These are phyloP conservation scores for Albula goreensis DNA, from an alignment of 2,113 vertebrate species.

Conservation along the genomic window DNA sequence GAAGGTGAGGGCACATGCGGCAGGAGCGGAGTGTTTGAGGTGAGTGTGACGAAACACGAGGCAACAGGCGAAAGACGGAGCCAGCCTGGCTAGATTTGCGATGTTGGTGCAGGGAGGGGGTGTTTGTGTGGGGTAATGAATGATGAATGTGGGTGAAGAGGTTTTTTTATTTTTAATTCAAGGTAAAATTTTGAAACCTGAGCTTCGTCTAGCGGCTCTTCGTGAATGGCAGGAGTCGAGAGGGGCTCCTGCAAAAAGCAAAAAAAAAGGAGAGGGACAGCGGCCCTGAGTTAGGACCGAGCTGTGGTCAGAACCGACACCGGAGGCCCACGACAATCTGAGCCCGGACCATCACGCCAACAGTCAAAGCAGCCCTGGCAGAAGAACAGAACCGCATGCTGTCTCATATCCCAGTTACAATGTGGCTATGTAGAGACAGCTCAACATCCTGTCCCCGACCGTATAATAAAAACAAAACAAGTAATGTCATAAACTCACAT, in stretches of 20 bases:
- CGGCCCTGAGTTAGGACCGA: conserved; percentile 49
- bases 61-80: background rate
- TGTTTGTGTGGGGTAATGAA: background rate
- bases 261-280: conserved; percentile 58
- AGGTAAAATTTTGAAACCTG: conserved; percentile 68
- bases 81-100: background rate
- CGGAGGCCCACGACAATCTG: background rate
- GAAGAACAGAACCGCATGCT: conserved; percentile 22
- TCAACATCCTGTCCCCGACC: conserved; percentile 5
- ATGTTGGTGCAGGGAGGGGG: background rate
- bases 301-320: background rate
- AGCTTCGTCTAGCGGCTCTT: conserved; percentile 69
- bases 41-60: background rate
- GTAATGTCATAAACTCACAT: background rate
- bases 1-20: background rate
- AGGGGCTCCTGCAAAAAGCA: conserved; percentile 69
- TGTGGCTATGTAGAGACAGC: background rate
- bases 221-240: conserved; percentile 68
- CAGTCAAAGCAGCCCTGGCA: background rate
- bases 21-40: background rate
- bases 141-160: background rate
- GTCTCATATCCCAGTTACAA: background rate
- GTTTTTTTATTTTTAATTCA: conserved; percentile 38
- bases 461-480: background rate
- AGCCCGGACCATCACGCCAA: background rate